Evolutionary conservation across 2,113 vertebrate genomes (phyloP).

Genomic region (Callocephalon fimbriatum): DNA sequence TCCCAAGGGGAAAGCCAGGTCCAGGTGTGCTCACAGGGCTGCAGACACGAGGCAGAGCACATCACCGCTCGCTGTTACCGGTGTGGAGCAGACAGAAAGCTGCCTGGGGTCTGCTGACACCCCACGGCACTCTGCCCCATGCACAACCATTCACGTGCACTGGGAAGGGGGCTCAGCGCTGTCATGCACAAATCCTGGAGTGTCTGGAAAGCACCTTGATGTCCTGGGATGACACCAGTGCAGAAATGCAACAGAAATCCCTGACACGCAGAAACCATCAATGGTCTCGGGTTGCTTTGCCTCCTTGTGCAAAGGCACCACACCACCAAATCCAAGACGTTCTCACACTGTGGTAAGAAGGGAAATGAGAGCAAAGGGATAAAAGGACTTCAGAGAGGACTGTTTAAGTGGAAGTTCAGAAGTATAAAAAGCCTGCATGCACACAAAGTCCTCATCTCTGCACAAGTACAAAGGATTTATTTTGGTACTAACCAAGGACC

Average conservation of each 20-base stretch:
- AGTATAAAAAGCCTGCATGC: neutral
- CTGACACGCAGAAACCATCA: neutral
- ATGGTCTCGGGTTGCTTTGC: neutral
- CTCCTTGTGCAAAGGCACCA: neutral
- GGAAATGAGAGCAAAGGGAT: neutral
- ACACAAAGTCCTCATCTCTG: neutral
- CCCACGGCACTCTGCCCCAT: neutral
- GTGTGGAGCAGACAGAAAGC: neutral
- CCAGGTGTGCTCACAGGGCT: neutral
- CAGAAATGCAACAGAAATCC: neutral
- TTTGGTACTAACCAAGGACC: neutral
- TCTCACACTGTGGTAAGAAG: neutral
- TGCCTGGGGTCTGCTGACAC: neutral
- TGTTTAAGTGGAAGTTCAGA: neutral
- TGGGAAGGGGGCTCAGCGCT: neutral
- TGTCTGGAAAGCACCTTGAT: neutral
- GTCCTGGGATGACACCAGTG: rapidly evolving
- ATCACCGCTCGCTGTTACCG: rapidly evolving
- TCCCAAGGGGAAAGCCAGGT: neutral
- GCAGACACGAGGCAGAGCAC: rapidly evolving
- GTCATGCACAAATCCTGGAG: neutral
- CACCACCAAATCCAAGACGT: neutral
- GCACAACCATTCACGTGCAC: rapidly evolving
- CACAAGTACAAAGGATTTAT: conserved; percentile 29
- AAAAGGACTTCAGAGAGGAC: neutral